phyloP scores from a whole-genome alignment of 2,113 vertebrate genomes.

The Rhinolophus sinicus region DNA sequence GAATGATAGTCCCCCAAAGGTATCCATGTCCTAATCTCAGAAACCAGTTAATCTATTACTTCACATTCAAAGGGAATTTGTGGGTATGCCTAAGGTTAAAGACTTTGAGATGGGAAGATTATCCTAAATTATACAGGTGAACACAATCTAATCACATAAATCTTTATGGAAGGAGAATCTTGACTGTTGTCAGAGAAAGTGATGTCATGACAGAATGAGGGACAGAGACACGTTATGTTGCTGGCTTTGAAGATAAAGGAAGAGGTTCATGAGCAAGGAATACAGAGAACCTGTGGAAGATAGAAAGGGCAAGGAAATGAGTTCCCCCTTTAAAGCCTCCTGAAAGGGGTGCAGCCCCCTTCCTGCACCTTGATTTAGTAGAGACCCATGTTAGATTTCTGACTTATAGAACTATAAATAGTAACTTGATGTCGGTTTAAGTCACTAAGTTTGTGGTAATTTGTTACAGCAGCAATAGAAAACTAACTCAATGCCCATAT shows the following conservation, averaged over 20 bases:
- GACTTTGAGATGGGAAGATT: too few relatives aligned
- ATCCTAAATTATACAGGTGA: neutral
- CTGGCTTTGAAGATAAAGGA: neutral
- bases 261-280: neutral
- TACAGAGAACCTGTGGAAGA: neutral
- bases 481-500: neutral
- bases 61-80: neutral
- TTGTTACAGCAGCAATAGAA: neutral
- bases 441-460: neutral
- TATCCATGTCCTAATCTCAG: neutral
- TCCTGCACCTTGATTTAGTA: neutral
- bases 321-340: neutral
- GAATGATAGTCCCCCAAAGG: neutral
- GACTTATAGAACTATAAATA: neutral
- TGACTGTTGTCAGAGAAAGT: neutral
- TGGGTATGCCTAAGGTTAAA: neutral
- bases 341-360: neutral
- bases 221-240: neutral
- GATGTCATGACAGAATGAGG: neutral
- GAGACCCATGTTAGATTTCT: neutral
- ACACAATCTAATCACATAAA: neutral
- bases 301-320: too few relatives aligned
- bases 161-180: neutral
- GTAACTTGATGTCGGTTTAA: neutral
- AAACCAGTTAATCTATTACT: neutral